phyloP scores from a whole-genome alignment of 2,113 vertebrate species.

The Emydura subglobosa region DNA sequence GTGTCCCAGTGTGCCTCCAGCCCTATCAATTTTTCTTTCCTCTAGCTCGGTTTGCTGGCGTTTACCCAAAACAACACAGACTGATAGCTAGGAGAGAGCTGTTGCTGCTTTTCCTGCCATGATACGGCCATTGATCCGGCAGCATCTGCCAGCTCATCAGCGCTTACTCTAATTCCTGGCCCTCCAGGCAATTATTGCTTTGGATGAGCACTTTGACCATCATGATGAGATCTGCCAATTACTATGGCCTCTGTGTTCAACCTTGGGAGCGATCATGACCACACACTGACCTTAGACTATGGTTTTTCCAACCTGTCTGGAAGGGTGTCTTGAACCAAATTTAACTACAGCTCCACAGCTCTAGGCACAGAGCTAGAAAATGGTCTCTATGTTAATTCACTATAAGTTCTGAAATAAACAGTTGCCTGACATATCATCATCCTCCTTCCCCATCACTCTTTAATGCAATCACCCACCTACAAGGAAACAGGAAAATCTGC shows the following conservation, averaged over 20 bases:
- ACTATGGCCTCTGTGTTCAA: fast-evolving
- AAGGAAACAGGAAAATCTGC: not conserved
- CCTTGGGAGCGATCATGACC: not conserved
- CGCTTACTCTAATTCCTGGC: not conserved
- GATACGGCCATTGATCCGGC: not conserved
- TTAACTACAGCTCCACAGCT: not conserved
- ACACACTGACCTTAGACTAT: not conserved
- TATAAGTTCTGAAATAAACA: fast-evolving
- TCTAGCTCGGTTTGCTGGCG: not conserved
- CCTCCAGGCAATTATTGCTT: not conserved
- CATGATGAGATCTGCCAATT: slow-evolving; percentile 10
- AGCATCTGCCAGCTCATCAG: slow-evolving; percentile 54
- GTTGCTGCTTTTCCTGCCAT: slow-evolving; percentile 15
- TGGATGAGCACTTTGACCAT: not conserved
- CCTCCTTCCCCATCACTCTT: not conserved
- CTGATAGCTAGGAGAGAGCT: not conserved
- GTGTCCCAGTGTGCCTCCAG: slow-evolving; percentile 12
- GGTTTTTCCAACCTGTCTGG: not conserved
- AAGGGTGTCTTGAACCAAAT: not conserved
- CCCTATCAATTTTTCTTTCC: not conserved
- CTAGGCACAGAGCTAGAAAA: not conserved
- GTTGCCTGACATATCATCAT: not conserved
- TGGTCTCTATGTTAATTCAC: fast-evolving
- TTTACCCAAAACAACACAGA: slow-evolving; percentile 35
- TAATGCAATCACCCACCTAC: not conserved